phyloP scores from a whole-genome alignment of 2,113 vertebrate genomes.

The Podarcis muralis region DNA sequence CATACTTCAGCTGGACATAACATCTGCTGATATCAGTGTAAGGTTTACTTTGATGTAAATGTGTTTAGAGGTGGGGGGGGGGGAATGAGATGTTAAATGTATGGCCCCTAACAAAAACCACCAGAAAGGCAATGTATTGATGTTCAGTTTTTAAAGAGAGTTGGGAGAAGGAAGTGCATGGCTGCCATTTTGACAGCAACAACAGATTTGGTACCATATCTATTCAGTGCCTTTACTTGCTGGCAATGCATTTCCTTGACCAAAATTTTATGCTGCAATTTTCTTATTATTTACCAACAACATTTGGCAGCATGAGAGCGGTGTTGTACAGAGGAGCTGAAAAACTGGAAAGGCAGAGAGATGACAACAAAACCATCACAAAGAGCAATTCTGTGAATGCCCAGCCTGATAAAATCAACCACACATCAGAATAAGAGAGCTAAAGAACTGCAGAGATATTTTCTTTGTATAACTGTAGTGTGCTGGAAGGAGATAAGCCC shows the following conservation, averaged over 20 bases:
- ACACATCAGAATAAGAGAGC: background rate
- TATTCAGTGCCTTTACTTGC: background rate
- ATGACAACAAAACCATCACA: background rate
- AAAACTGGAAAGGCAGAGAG: background rate
- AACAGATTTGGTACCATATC: background rate
- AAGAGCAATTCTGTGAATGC: background rate
- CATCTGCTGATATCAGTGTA: background rate
- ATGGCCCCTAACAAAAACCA: background rate
- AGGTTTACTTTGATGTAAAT: background rate
- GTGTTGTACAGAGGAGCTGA: background rate
- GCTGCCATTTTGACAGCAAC: background rate
- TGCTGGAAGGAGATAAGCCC: constrained; percentile 24
- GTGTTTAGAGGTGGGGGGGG: background rate
- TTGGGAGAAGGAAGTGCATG: background rate
- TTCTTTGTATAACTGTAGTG: constrained; percentile 19
- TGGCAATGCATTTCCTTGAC: background rate
- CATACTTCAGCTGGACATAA: background rate
- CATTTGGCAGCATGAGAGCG: background rate
- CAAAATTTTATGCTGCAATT: background rate
- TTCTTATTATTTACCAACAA: background rate
- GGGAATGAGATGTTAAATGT: background rate
- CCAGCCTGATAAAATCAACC: constrained; percentile 23
- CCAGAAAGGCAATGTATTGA: background rate
- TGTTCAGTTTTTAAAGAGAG: background rate
- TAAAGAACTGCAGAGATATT: constrained; percentile 9